Evolutionary conservation across 2,888 invertebrate genomes (phyloP), one percentile per base, ranked within the genome.

Genomic region (Cacoxenus indagator): DNA sequence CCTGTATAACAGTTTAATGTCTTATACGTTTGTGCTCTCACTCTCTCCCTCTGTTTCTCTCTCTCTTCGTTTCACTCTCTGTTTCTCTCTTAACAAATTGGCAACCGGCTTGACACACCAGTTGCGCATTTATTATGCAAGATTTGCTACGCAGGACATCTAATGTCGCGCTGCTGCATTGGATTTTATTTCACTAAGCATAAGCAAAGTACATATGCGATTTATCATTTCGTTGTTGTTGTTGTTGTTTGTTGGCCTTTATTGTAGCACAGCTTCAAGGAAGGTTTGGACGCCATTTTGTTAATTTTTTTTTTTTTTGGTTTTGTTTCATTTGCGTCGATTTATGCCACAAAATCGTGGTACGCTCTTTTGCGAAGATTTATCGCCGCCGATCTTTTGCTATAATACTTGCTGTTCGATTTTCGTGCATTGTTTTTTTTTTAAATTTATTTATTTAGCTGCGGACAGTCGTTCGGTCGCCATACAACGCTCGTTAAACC

Each of bases 111-210:
- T 78, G 78, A 73, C 78, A 81, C 81, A 81, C 81, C 81, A 81
- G 81, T 81, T 81, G 81, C 81, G 83, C 81, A 81, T 81, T 81
- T 81, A 83, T 81, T 81, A 81, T 81, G 78, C 81, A 81, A 79
- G 64, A 64, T 66, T 37, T 37, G 37, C 37, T 37, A 8, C 8
- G 37, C 4, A n/a, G n/a, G n/a, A n/a, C n/a, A n/a, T n/a, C n/a
- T n/a, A n/a, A n/a, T n/a, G n/a, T n/a, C n/a, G n/a, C n/a, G n/a
- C n/a, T n/a, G n/a, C n/a, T n/a, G n/a, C n/a, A n/a, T n/a, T n/a
- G n/a, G n/a, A n/a, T n/a, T n/a, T n/a, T n/a, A n/a, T n/a, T n/a
- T n/a, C n/a, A n/a, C n/a, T n/a, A n/a, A n/a, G n/a, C n/a, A n/a
- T n/a, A n/a, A n/a, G n/a, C n/a, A n/a, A n/a, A n/a, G n/a, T n/a